Percentiles rank a stretch among this genome's conserved stretches.
phyloP scores from a whole-genome alignment of 2,113 vertebrate genomes.

The Actinemys pallida region DNA sequence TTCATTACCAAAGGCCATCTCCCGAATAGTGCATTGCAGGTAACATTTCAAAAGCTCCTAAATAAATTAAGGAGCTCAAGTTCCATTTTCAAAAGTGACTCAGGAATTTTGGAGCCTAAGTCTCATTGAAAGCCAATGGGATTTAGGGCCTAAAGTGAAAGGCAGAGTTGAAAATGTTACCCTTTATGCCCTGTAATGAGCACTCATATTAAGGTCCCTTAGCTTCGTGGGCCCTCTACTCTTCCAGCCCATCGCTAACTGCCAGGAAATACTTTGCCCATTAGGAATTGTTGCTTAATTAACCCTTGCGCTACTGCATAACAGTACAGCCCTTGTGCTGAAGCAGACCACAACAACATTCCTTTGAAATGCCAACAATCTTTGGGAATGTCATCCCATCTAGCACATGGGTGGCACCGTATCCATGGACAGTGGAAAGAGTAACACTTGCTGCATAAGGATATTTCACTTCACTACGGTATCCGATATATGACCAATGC shows the following conservation, averaged over 20 bases:
- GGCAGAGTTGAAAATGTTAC: background rate
- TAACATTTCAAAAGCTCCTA: background rate
- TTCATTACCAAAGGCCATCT: background rate
- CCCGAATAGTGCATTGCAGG: background rate
- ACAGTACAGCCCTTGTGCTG: fast-evolving
- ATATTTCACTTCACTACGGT: background rate
- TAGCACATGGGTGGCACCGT: fast-evolving
- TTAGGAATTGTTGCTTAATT: background rate
- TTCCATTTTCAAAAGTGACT: background rate
- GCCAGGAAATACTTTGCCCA: background rate
- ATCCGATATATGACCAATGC: fast-evolving
- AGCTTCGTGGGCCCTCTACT: background rate
- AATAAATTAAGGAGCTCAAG: background rate
- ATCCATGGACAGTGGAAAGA: background rate
- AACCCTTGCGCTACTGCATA: background rate
- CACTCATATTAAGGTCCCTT: background rate
- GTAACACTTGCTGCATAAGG: fast-evolving
- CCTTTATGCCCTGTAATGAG: background rate
- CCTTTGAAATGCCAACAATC: background rate
- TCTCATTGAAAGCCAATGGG: background rate
- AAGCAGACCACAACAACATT: background rate
- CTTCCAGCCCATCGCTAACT: background rate
- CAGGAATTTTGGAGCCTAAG: background rate
- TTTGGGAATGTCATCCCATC: background rate
- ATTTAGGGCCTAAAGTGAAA: background rate